A percentile compares a stretch with the other conserved stretches of the same genome.
These are phyloP conservation scores for Calliscelio sp. DNA, from an alignment of 2,888 invertebrate species.

Conservation along the genomic window DNA sequence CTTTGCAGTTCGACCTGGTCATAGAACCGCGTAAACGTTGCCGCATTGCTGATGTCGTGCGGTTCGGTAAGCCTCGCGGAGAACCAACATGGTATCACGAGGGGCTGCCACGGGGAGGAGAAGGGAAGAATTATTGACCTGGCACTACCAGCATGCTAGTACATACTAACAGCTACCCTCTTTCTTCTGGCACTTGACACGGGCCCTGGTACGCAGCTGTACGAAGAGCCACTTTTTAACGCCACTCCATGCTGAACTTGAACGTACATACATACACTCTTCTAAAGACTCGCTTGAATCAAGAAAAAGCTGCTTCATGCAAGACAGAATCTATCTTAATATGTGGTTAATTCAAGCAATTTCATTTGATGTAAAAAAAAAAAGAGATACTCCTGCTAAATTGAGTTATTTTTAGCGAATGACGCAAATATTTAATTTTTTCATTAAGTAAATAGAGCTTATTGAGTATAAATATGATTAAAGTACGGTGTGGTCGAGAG, in stretches of 20 bases:
- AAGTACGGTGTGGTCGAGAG: no score
- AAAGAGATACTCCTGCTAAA: no score
- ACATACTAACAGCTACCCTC: constrained; percentile 59
- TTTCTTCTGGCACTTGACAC: constrained; percentile 59
- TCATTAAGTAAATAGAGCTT: no score
- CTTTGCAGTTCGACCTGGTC: constrained; percentile 67
- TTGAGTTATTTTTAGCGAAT: no score
- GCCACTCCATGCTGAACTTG: constrained; percentile 36
- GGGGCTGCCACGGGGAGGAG: constrained; percentile 60
- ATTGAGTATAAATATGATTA: no score
- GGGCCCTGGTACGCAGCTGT: constrained; percentile 74
- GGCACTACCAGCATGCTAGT: constrained; percentile 76
- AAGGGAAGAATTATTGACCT: constrained; percentile 84
- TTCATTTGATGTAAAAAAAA: no score
- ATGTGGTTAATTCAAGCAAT: no score
- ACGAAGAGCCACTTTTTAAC: constrained; percentile 58
- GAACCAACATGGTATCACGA: constrained; percentile 38
- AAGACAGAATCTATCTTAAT: no score
- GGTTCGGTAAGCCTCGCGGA: constrained; percentile 65
- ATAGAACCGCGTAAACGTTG: constrained; percentile 76
- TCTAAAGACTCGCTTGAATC: no score
- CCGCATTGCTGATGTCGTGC: constrained; percentile 84
- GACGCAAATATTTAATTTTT: no score
- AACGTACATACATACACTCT: constrained; percentile 10
- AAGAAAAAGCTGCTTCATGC: not conserved